Base-by-base conservation (phyloP, 2,113 vertebrate genomes). In the Aspiorhynchus laticeps region DNA sequence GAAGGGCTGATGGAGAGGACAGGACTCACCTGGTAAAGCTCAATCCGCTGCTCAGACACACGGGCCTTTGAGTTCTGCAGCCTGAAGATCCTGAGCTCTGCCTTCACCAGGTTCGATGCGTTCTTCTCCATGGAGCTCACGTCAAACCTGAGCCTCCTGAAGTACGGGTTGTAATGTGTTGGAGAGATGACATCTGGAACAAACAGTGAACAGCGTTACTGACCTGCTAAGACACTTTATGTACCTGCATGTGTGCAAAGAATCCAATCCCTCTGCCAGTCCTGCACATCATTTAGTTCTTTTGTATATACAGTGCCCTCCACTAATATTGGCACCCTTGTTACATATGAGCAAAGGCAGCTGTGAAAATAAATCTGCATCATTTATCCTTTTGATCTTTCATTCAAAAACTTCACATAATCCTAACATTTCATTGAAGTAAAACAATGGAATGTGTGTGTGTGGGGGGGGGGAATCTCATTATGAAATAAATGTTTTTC, bases 91-190 rank as follows among this genome's bases (percentile, higher is more conserved):
- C 98, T 93, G 85, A 99, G 97, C 91, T 99, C 97, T 0, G 97
- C 97, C 90, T 98, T 99, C 89, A 99, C 97, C 94, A 99, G 84
- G 88, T 98, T 98, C 75, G 97, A 98, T 63, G 97, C 96, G 0
- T 99, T 99, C 92, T 97, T 98, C 91, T 99, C 98, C 97, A 99
- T 96, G 0, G 96, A 93, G 0, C 97, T 97, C 88, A 99, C 97
- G 0, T 99, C 97, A 85, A 99, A 99, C 5, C 93, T 92, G 67
- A 99, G 93, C 2, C 96, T 94, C 75, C 97, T 91, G 91, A 92
- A 95, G 90, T 94, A 95, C 7, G 92, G 94, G 84, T 91, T 95
- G 89, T 93, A 93, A 76, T 88, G 87, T 14, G 88, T 93, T 1
- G 90, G 85, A 88, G 92, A 90, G 88, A 95, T 95, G 26, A 93